Evolutionary conservation across 2,888 invertebrate species (phyloP), one percentile per base, ranked within the genome.

Genomic region (Pyrochroa serraticornis): DNA sequence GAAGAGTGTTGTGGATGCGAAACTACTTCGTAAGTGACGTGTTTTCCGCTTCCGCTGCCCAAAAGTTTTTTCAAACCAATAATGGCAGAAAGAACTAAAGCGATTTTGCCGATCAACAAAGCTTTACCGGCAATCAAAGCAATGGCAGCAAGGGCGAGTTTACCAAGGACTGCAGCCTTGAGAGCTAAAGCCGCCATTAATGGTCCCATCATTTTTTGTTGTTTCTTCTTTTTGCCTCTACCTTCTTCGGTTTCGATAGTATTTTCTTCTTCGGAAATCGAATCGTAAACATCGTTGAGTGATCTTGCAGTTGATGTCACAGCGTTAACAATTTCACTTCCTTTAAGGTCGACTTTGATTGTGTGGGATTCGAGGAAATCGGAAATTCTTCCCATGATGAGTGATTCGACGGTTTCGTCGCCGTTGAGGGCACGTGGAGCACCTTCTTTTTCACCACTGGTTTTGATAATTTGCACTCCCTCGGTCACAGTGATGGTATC

Each of bases 51-150:
- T 2, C 91, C 89, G 73, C 78, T 77, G 47, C 89, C 87, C 65
- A 93, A 79, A 46, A 93, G 81, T 77, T 93, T 93, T 83, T 92
- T 92, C 77, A 93, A 79, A 2, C 92, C 92, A 71, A 93, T 92
- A 57, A 93, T 89, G 47, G 90, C 89, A 0, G 92, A 91, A 43
- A 93, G 82, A 41, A 93, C 91, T 63, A 93, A 82, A 30, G 93
- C 93, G 72, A 93, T 85, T 80, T 93, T 93, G 76, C 93, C 93
- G 71, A 93, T 88, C 65, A 93, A 78, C 70, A 93, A 81, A 45
- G 93, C 93, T 78, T 93, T 93, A 56, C 93, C 93, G 59, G 93
- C 93, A 71, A 93, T 91, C 70, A 93, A 79, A 22, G 93, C 93
- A 67, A 93, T 91, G 46, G 88, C 91, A 47, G 91, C 92, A 39